Base-by-base conservation (phyloP, 2,113 vertebrate genomes). In the Ramphastos sulfuratus region DNA sequence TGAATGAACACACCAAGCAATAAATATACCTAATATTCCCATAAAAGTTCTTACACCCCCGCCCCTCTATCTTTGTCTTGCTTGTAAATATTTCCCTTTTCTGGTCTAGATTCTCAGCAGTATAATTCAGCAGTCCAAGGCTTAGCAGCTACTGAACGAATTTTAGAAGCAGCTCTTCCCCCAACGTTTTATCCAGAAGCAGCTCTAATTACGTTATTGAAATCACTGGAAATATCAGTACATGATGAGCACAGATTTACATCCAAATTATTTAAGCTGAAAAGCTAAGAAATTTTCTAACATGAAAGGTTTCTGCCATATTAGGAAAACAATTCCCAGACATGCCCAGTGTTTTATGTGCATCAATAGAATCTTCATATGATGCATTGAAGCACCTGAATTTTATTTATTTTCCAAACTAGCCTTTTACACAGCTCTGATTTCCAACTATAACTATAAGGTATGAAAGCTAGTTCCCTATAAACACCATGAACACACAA, bases 391-490 rank as follows among this genome's bases (percentile, higher is more conserved):
- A 86, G 63, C n/a, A 58, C 78, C 85, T 65, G 30, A 44, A n/a
- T 39, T 7, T 15, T 24, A 19, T 83, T 46, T 63, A 58, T 64
- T 88, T 64, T 25, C 48, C 1, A 33, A 72, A 54, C 14, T 13
- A 56, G 67, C 17, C 86, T 63, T 91, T 48, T 50, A 85, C 54
- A 56, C 58, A 81, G 89, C 58, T 96, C 70, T 37, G 50, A 50
- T 92, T 94, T 81, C 61, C 72, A 89, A 61, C 70, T 21, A 69
- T 80, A 89, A 61, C 70, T 21, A 69, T 80, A 79, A 96, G 84
- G 30, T 19, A 55, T 17, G 55, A 80, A 23, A 69, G 37, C 85
- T 33, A 55, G 85, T 28, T 94, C 70, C 87, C 80, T 82, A 87
- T 5, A 55, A 79, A 77, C 56, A 89, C 55, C 87, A 82, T 15